Evolutionary conservation across 2,113 vertebrate species (phyloP).

Genomic region (Myxocyprinus asiaticus): DNA sequence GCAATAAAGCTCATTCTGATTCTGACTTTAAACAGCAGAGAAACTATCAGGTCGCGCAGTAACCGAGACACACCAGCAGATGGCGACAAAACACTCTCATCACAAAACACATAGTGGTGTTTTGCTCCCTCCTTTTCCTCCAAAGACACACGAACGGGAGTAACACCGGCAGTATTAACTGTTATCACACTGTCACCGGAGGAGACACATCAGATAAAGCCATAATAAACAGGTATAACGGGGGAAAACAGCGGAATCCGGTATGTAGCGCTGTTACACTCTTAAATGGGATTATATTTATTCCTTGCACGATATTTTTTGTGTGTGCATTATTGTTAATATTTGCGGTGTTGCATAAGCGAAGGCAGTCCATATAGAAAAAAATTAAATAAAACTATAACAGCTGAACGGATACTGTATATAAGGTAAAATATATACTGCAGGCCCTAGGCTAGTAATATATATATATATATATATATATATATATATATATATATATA

Average conservation of each 20-base stretch:
- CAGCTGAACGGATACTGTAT: neutral
- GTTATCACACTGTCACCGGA: slow-evolving; percentile 43
- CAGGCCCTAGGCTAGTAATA: too few species aligned
- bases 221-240: slow-evolving; percentile 7
- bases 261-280: neutral
- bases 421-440: too few species aligned
- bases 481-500: too few species aligned
- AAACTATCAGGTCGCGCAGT: neutral
- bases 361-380: too few species aligned
- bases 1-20: neutral
- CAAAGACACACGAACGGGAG: slow-evolving; percentile 61
- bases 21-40: neutral
- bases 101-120: too few species aligned
- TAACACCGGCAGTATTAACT: slow-evolving; percentile 63
- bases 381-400: neutral
- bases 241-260: neutral
- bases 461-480: too few species aligned
- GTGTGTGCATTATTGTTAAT: too few species aligned
- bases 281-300: neutral
- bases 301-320: neutral
- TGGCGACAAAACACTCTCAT: slow-evolving; percentile 6
- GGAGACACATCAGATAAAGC: neutral
- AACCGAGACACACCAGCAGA: neutral
- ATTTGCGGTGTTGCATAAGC: too few species aligned
- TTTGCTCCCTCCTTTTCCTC: slow-evolving; percentile 53